Evolutionary conservation across 1,140 invertebrate species (phyloP).

Genomic region (Calycopis cecrops): DNA sequence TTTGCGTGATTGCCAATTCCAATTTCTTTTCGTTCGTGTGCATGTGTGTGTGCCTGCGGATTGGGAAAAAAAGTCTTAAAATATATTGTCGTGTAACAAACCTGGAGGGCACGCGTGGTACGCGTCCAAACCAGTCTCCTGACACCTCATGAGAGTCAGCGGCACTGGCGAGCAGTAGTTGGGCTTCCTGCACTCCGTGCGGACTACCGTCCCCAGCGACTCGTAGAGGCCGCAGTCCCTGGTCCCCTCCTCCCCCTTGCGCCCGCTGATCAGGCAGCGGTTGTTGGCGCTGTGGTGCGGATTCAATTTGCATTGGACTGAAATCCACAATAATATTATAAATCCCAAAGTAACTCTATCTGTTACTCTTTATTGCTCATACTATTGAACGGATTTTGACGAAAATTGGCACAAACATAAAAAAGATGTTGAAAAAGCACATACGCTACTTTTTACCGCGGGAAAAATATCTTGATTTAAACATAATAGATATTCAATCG

Average conservation of each 20-base stretch:
- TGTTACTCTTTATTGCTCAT: no score
- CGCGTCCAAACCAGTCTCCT: conserved; percentile 47
- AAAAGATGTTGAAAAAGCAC: no score
- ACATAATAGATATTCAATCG: no score
- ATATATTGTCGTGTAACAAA: conserved; percentile 16
- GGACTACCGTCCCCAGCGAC: conserved; percentile 28
- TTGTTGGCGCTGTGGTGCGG: conserved; percentile 30
- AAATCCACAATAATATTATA: not conserved
- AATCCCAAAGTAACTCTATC: not conserved
- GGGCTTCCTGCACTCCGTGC: conserved; percentile 27
- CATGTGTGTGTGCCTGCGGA: no score
- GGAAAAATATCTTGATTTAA: no score
- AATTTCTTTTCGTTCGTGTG: no score
- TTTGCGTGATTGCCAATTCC: no score
- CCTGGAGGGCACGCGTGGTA: conserved; percentile 34
- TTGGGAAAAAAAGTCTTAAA: no score
- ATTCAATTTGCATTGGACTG: conserved; percentile 32
- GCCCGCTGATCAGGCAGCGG: conserved; percentile 25
- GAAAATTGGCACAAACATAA: no score
- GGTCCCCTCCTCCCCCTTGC: conserved; percentile 14
- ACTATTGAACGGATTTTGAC: no score
- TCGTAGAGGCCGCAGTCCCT: conserved; percentile 31
- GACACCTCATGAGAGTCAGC: conserved; percentile 38
- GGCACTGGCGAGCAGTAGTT: conserved; percentile 33
- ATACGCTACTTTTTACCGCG: no score